Percentiles rank a stretch among this genome's conserved stretches.
phyloP scores from a whole-genome alignment of 92 coral and sea anemone species.

The Meandrina meandrites region DNA sequence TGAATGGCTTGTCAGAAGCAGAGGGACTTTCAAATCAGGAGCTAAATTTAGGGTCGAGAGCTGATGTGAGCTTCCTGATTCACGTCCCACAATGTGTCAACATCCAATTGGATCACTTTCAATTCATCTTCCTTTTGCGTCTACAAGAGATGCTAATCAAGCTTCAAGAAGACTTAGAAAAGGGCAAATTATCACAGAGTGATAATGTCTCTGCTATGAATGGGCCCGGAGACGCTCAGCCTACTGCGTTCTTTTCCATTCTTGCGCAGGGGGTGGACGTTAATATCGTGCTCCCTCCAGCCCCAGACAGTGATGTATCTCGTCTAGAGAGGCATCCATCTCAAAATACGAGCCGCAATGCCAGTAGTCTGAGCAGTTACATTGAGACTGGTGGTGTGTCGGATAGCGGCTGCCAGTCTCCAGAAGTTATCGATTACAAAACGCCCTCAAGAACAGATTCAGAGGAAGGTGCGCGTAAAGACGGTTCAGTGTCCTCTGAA shows the following conservation, averaged over 20 bases:
- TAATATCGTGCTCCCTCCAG: slow-evolving; percentile 81
- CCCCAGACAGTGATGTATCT: slow-evolving; percentile 56
- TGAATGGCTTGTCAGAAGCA: slow-evolving; percentile 26
- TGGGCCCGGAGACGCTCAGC: slow-evolving; percentile 11
- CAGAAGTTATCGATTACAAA: slow-evolving; percentile 40
- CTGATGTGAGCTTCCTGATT: slow-evolving; percentile 77
- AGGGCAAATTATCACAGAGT: slow-evolving; percentile 15
- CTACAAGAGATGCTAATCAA: slow-evolving; percentile 85
- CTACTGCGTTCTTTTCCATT: slow-evolving; percentile 70
- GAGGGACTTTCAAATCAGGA: slow-evolving; percentile 23
- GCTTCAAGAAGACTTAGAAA: slow-evolving; percentile 73
- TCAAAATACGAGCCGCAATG: slow-evolving; percentile 50
- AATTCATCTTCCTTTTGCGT: slow-evolving; percentile 86
- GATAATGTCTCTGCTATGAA: background rate
- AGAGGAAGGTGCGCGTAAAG: slow-evolving; percentile 19
- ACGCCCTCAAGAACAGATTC: slow-evolving; percentile 26
- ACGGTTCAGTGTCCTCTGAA: slow-evolving; percentile 11
- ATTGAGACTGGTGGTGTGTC: slow-evolving; percentile 73
- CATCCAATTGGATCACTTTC: slow-evolving; percentile 89
- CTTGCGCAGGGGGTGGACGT: slow-evolving; percentile 76
- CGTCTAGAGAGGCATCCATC: slow-evolving; percentile 41
- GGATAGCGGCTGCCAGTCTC: slow-evolving; percentile 59
- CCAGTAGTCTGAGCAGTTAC: slow-evolving; percentile 77
- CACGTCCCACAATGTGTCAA: slow-evolving; percentile 62
- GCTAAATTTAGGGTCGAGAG: slow-evolving; percentile 45